Base-by-base conservation (phyloP, 2,113 vertebrate species). In the Nesogale talazaci region DNA sequence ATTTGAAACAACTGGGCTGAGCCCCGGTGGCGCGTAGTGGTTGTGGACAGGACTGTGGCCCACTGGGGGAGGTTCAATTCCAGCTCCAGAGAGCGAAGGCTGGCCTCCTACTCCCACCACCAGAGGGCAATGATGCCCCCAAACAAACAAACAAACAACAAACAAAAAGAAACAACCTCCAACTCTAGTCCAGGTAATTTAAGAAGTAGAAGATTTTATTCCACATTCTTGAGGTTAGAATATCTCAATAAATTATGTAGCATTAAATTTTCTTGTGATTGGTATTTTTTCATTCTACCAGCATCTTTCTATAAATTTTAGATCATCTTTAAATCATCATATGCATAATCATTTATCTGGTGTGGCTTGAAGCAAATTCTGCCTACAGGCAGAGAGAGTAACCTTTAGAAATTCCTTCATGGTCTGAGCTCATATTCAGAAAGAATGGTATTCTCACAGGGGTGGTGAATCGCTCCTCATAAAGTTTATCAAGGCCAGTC, bases 261-360 rank as follows among this genome's bases (percentile, higher is more conserved):
- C 92, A 34, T 52, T 83, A 56, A 90, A 19, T 82, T 92, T 89
- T 75, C 57, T 36, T 92, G 5, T 93, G 67, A 86, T 23, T 57
- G 31, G 10, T 25, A 57, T 36, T 25, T 84, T 25, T n/a, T 67
- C 70, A 93, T 83, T 90, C 23, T 38, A 88, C 4, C 88, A 23
- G 3, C 23, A 70, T 63, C 46, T 83, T 85, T 38, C 17, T 83
- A 81, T 78, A 78, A 81, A 94, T 61, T 95, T 42, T 23, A 86
- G 38, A 79, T 15, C 59, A 34, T 89, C 31, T 78, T 91, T 69
- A 52, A 77, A 67, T 74, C 34, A 17, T 56, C 79, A 78, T 14
- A 63, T 59, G 72, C 38, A 72, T 1, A 79, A n/a, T 34, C n/a
- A 57, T 46, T n/a, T 87, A 6, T 77, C 25, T 91, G 92, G 16